A percentile compares a stretch with the other conserved stretches of the same genome.
Evolutionary conservation across 2,113 vertebrate species (phyloP).

Genomic region (Lonchura striata): DNA sequence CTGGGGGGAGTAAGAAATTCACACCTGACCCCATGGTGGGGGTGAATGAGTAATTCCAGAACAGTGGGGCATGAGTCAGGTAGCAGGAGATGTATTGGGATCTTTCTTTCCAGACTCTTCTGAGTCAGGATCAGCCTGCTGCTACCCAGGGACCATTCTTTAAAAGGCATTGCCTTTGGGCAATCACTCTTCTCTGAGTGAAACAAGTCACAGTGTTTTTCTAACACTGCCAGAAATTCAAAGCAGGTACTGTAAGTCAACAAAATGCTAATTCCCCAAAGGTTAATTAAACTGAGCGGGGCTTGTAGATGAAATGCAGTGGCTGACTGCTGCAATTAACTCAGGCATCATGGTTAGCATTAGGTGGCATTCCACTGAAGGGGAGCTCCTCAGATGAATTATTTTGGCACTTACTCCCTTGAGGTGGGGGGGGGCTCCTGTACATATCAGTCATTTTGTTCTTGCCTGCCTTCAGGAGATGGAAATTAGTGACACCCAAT

Average conservation of each 20-base stretch:
- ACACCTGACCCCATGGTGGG: not conserved
- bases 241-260: slow-evolving; percentile 22
- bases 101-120: not conserved
- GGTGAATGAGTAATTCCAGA: not conserved
- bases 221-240: not conserved
- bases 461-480: not conserved
- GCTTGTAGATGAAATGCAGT: not conserved
- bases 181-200: not conserved
- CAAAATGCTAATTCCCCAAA: slow-evolving; percentile 42
- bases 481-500: not conserved
- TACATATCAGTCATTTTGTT: not conserved
- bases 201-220: not conserved
- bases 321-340: slow-evolving; percentile 33
- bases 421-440: not conserved
- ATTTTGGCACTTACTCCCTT: not conserved
- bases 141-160: not conserved
- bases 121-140: not conserved
- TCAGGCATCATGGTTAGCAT: not conserved
- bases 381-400: not conserved
- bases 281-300: slow-evolving; percentile 40
- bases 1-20: not conserved
- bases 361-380: not conserved
- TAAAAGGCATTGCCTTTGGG: not conserved
- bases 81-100: not conserved
- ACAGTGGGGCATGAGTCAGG: not conserved